Conservation (phyloP, 2,113 vertebrate species). For the Scolopax mira region DNA sequence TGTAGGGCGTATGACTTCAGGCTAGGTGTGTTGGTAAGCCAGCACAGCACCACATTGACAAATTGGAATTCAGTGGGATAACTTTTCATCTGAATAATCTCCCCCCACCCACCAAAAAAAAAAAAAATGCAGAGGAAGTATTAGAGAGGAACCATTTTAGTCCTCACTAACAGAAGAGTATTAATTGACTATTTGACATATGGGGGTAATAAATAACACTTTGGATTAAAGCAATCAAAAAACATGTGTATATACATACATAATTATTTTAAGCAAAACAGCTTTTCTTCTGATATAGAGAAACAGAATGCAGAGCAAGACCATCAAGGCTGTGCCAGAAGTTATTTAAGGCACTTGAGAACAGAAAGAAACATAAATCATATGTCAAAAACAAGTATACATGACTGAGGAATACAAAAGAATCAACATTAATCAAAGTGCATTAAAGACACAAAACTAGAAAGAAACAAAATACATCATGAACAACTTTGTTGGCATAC, state of each 20-base stretch:
- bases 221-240: slow-evolving; percentile 9
- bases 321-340: background rate
- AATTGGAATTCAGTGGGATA: background rate
- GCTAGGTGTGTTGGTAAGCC: background rate
- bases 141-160: background rate
- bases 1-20: background rate
- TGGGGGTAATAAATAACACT: slow-evolving; percentile 30
- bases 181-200: slow-evolving; percentile 1
- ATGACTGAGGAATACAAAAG: slow-evolving; percentile 22
- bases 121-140: background rate
- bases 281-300: slow-evolving; percentile 11
- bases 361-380: slow-evolving; percentile 50
- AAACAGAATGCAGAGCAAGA: slow-evolving; percentile 40
- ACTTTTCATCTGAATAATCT: background rate
- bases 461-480: background rate
- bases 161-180: background rate
- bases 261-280: slow-evolving; percentile 56
- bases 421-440: slow-evolving; percentile 1
- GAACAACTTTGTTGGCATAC: background rate
- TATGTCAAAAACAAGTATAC: slow-evolving; percentile 37
- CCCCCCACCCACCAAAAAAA: rapidly evolving
- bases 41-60: background rate
- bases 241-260: background rate
- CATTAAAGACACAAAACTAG: slow-evolving; percentile 4
- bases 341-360: slow-evolving; percentile 44